Base-by-base conservation (phyloP, 2,113 vertebrate genomes). In the Halichoeres trimaculatus region DNA sequence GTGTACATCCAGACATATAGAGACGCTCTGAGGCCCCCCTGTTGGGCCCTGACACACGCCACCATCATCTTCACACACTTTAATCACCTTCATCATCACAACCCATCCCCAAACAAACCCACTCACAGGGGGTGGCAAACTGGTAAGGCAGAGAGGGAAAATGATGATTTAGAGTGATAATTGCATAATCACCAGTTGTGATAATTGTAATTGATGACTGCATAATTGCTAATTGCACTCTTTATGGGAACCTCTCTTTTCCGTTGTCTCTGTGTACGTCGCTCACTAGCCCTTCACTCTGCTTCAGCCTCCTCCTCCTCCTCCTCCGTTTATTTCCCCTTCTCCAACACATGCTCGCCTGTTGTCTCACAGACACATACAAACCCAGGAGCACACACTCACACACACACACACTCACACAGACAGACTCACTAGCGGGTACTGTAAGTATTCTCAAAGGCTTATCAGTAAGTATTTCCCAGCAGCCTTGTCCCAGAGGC, bases 101-200 rank as follows among this genome's bases (percentile, higher is more conserved):
- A 66, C 81, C 60, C 82, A 10, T 85, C 78, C 82, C 85, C 87
- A 74, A 73, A 83, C 90, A 90, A 30, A 89, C 82, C 84, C 87
- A 89, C 86, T 90, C 85, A 86, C 89, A 19, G 87, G 43, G 87
- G 88, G 91, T 90, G 91, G 90, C 75, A 54, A 70, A n/a, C 40
- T 91, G 80, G 78, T 34, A 89, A 92, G 86, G 78, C 57, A 30
- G 87, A 87, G 76, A 81, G 78, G 90, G 80, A 74, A 85, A 47
- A 91, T 90, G 87, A 71, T 87, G 91, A 93, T 91, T 94, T 92
- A 78, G 67, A 92, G 88, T 91, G 90, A 80, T 95, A 94, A 95
- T 95, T 93, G 89, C 93, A 91, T 93, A 94, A 91, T 94, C 10
- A 70, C 91, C 89, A 91, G 92, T 95, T 94, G 92, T 86, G 87